Percentiles rank a stretch among this genome's conserved stretches.
These are phyloP conservation scores for Cyanocitta stelleri DNA, from an alignment of 2,113 vertebrate genomes.

Conservation along the genomic window DNA sequence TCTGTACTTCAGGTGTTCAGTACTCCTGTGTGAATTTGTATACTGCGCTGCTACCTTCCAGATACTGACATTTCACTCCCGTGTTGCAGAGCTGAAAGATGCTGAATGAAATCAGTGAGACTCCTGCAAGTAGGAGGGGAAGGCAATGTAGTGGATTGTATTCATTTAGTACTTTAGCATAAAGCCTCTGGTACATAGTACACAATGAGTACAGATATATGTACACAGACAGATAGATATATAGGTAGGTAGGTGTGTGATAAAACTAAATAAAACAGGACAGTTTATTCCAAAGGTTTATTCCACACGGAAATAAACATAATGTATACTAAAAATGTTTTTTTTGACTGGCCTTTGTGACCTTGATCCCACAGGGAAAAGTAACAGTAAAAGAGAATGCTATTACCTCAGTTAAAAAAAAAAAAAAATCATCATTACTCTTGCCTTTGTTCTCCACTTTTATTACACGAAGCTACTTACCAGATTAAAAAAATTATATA, in stretches of 20 bases:
- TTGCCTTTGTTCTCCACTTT: background rate
- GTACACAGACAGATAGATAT: background rate
- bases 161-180: background rate
- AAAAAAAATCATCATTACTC: background rate
- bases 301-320: background rate
- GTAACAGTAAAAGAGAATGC: background rate
- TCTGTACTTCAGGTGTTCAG: background rate
- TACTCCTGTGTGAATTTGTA: background rate
- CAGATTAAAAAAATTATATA: background rate
- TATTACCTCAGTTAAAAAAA: background rate
- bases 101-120: background rate
- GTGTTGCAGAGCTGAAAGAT: background rate
- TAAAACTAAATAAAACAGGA: background rate
- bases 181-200: background rate
- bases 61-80: background rate
- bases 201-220: accelerated
- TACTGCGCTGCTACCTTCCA: background rate
- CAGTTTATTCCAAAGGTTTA: background rate
- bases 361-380: background rate
- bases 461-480: background rate
- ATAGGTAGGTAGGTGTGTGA: background rate
- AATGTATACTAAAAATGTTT: background rate
- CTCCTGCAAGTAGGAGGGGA: background rate
- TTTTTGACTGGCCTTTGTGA: background rate
- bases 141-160: background rate